phyloP scores from a whole-genome alignment of 2,888 invertebrate species.

The Ecliptopera silaceata region DNA sequence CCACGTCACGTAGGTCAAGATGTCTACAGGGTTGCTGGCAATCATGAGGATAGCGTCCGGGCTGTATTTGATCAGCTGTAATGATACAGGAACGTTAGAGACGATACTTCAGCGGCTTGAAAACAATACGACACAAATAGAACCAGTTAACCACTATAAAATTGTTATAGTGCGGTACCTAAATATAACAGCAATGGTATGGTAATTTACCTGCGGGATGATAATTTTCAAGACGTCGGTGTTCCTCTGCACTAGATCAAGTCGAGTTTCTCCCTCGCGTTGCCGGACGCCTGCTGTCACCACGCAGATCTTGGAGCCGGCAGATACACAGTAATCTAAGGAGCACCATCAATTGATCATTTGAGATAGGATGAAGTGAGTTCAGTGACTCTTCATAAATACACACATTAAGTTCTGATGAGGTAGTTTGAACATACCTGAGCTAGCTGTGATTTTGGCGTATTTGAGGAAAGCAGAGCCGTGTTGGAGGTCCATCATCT shows the following conservation, averaged over 20 bases:
- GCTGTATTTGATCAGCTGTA: constrained; percentile 89
- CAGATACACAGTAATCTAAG: constrained; percentile 88
- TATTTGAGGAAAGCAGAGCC: constrained; percentile 92
- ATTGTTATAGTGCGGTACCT: too few relatives aligned
- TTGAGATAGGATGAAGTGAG: too few relatives aligned
- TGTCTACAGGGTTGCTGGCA: constrained; percentile 96
- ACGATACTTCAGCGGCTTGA: too few relatives aligned
- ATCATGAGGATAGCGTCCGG: constrained; percentile 93
- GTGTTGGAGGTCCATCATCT: constrained; percentile 96
- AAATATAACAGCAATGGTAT: too few relatives aligned
- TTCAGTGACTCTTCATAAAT: too few relatives aligned
- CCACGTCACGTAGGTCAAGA: constrained; percentile 97
- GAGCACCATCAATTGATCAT: constrained; percentile 34
- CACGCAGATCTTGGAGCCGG: constrained; percentile 92
- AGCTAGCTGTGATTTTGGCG: constrained; percentile 88
- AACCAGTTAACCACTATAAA: too few relatives aligned
- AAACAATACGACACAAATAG: too few relatives aligned
- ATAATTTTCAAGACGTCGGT: constrained; percentile 94
- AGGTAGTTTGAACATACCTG: constrained; percentile 49
- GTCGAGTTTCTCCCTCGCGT: constrained; percentile 93
- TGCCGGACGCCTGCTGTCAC: constrained; percentile 96
- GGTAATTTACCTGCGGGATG: constrained; percentile 88
- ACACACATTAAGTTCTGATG: too few relatives aligned
- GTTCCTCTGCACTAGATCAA: constrained; percentile 94
- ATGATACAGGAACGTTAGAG: too few relatives aligned